Conservation (phyloP, 2,888 invertebrate genomes). For the Crossocerus cetratus region DNA sequence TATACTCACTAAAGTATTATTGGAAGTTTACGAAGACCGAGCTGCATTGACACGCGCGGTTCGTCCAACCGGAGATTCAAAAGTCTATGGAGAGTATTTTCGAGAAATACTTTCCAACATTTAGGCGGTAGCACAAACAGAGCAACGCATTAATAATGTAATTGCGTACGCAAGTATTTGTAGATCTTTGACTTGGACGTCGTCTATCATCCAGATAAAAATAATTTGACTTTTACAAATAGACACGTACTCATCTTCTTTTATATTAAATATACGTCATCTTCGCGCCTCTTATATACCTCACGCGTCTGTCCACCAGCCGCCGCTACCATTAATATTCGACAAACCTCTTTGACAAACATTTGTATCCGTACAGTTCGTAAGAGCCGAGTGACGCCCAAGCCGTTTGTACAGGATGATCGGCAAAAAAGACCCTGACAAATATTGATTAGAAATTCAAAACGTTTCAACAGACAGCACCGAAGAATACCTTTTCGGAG, state of each 20-base stretch:
- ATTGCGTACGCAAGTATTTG: constrained; percentile 46
- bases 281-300: constrained; percentile 28
- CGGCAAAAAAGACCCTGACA: constrained; percentile 63
- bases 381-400: constrained; percentile 57
- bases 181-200: constrained; percentile 51
- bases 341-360: constrained; percentile 28
- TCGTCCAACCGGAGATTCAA: constrained; percentile 32
- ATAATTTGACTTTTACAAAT: constrained; percentile 32
- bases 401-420: constrained; percentile 62
- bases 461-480: constrained; percentile 20
- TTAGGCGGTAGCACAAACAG: constrained; percentile 52
- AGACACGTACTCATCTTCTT: constrained; percentile 13
- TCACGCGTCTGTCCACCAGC: constrained; percentile 35
- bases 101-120: constrained; percentile 22
- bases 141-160: constrained; percentile 65
- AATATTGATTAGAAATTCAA: constrained; percentile 42
- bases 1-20: constrained; percentile 65
- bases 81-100: constrained; percentile 23
- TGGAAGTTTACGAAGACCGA: constrained; percentile 65
- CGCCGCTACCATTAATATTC: constrained; percentile 32
- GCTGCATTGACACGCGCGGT: constrained; percentile 8
- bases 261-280: constrained; percentile 44
- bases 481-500: constrained; percentile 17
- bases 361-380: constrained; percentile 28
- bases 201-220: constrained; percentile 30